Conservation (phyloP, 1,140 invertebrate species). For the Bombus vancouverensis region DNA sequence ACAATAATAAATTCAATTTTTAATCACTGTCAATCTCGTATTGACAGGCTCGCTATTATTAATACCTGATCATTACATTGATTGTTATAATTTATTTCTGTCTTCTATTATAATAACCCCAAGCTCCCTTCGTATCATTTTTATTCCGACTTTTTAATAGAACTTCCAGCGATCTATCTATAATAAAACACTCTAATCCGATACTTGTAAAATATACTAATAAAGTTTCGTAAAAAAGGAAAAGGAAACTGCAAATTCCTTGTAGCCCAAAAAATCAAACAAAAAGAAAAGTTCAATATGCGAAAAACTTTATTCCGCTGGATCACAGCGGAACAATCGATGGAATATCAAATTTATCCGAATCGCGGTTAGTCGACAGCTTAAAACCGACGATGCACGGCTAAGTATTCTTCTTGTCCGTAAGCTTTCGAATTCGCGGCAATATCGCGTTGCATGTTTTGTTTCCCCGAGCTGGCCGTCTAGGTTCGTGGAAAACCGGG, state of each 20-base stretch:
- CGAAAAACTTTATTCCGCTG: neutral
- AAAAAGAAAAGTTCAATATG: neutral
- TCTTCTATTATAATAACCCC: neutral
- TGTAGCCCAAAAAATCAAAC: too few species aligned
- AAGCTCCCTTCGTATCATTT: neutral
- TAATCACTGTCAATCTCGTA: neutral
- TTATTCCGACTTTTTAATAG: neutral
- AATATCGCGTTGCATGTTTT: neutral
- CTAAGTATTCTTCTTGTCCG: neutral
- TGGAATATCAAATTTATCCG: neutral
- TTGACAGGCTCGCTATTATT: neutral
- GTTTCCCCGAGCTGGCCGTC: neutral
- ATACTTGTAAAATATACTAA: neutral
- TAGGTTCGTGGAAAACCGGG: constrained; percentile 6
- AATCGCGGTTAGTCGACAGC: too few species aligned
- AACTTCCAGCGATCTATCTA: neutral
- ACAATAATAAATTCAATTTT: neutral
- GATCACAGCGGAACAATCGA: neutral
- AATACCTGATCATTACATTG: neutral
- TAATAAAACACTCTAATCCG: neutral
- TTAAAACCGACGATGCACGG: neutral
- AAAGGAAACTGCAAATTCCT: too few species aligned
- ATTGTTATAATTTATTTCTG: neutral
- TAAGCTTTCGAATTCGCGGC: neutral
- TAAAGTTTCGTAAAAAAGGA: neutral